Base-by-base conservation (phyloP, 2,113 vertebrate species). In the Australoheros scitulus region DNA sequence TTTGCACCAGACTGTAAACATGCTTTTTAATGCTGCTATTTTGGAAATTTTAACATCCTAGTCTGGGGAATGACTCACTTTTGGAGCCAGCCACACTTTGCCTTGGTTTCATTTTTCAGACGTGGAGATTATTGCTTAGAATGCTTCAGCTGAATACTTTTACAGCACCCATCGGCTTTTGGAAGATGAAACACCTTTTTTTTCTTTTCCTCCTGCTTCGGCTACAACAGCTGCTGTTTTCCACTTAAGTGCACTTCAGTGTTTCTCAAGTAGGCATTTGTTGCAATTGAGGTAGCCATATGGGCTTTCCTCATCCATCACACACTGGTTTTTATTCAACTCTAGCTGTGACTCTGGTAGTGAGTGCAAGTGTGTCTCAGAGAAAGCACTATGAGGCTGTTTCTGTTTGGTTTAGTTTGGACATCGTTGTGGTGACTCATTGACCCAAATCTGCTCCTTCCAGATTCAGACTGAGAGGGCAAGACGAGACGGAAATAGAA, bases 391-490 rank as follows among this genome's bases (percentile, higher is more conserved):
- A 43, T 43, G 38, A 24, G 57, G 61, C 34, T 76, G 72, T 38
- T 64, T 77, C 57, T 81, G 8, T 82, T 50, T 63, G 41, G 41
- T 43, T 84, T 59, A 60, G 60, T 79, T 57, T 80, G 50, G 58
- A 82, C 79, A 74, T 80, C 15, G 34, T 61, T 70, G 75, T 83
- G 17, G 84, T 85, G 75, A 87, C 82, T 91, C 84, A 88, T 9
- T 89, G 82, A 85, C 79, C 80, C 77, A 83, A 70, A 88, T 85
- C 58, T 77, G 87, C 79, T 76, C 80, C 87, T 55, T 63, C 63
- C 32, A 74, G 20, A 79, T 52, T 68, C 82, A 79, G 26, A 83
- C 60, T n/a, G 18, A 74, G 36, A 60, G 57, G 61, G 11, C 38
- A 50, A 60, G 79, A 60, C 0, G 3, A 63, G 57, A 56, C 1